phyloP scores from a whole-genome alignment of 2,888 invertebrate genomes.

The Hydroisotoma schaefferi region DNA sequence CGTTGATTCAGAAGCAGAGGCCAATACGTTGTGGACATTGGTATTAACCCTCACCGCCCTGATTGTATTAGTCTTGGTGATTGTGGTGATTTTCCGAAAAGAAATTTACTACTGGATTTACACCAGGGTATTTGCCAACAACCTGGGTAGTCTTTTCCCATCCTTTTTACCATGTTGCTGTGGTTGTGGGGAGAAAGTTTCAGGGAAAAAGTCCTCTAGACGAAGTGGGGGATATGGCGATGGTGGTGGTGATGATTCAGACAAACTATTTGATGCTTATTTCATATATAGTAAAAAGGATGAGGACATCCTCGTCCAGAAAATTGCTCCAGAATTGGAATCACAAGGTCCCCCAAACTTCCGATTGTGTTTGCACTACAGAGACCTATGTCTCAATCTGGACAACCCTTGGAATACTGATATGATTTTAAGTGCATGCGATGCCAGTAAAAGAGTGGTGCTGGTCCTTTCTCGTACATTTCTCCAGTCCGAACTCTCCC shows the following conservation, averaged over 20 bases:
- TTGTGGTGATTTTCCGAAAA: conserved; percentile 38
- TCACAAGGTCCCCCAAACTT: conserved; percentile 51
- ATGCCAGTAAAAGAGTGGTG: conserved; percentile 64
- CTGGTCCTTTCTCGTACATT: conserved; percentile 84
- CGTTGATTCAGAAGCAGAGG: conserved; percentile 6
- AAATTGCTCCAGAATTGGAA: conserved; percentile 54
- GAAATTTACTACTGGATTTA: conserved; percentile 36
- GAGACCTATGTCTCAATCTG: conserved; percentile 55
- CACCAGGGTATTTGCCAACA: background rate
- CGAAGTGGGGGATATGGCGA: conserved; percentile 1
- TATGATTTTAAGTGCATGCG: conserved; percentile 55
- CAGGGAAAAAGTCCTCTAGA: conserved; percentile 63
- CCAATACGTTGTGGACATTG: conserved; percentile 24
- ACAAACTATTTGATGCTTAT: conserved; percentile 72
- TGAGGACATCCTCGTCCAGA: conserved; percentile 60
- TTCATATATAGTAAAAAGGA: conserved; percentile 85
- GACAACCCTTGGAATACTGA: conserved; percentile 52
- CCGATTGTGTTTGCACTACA: conserved; percentile 70
- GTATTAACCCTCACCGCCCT: conserved; percentile 24
- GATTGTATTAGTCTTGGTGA: conserved; percentile 27
- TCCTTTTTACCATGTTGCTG: conserved; percentile 20
- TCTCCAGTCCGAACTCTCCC: conserved; percentile 80
- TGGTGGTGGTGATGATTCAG: conserved; percentile 49
- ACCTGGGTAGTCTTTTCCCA: background rate
- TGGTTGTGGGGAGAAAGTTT: background rate